These are phyloP conservation scores for Halesus radiatus DNA, from an alignment of 1,140 invertebrate genomes.

Conservation along the genomic window DNA sequence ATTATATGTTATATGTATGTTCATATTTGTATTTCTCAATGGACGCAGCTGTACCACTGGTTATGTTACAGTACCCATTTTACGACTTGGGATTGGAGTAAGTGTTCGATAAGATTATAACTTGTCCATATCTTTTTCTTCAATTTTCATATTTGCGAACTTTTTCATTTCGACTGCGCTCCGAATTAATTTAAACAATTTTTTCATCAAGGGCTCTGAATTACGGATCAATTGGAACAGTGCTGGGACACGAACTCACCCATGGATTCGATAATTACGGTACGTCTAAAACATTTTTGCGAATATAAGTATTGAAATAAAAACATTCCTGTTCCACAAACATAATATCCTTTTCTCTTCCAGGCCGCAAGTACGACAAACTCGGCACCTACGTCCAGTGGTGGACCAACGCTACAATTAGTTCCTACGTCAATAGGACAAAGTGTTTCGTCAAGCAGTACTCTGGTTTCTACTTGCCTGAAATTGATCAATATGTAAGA, in stretches of 20 bases:
- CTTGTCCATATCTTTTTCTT: too few species aligned
- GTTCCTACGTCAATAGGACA: slow-evolving; percentile 77
- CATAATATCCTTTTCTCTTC: not conserved
- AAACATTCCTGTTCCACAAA: not conserved
- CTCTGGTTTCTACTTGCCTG: slow-evolving; percentile 78
- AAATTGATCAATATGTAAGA: slow-evolving; percentile 73
- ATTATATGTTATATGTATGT: too few species aligned
- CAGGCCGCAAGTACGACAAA: slow-evolving; percentile 81
- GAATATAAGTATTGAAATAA: not conserved
- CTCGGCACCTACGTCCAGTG: slow-evolving; percentile 83
- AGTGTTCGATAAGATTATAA: slow-evolving; percentile 59
- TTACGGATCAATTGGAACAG: slow-evolving; percentile 85
- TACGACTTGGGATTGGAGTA: slow-evolving; percentile 78
- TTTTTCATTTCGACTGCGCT: too few species aligned
- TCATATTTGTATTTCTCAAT: slow-evolving; percentile 26
- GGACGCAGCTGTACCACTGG: slow-evolving; percentile 80
- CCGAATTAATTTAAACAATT: too few species aligned
- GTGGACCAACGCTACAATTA: slow-evolving; percentile 87
- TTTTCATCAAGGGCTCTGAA: slow-evolving; percentile 77
- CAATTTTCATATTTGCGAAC: too few species aligned
- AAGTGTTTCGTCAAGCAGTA: slow-evolving; percentile 94
- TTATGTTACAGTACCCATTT: slow-evolving; percentile 82
- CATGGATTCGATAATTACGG: slow-evolving; percentile 88
- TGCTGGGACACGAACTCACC: slow-evolving; percentile 88
- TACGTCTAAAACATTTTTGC: slow-evolving; percentile 54